These are phyloP conservation scores for Meleagris gallopavo DNA, from an alignment of 2,113 vertebrate genomes.

Conservation along the genomic window DNA sequence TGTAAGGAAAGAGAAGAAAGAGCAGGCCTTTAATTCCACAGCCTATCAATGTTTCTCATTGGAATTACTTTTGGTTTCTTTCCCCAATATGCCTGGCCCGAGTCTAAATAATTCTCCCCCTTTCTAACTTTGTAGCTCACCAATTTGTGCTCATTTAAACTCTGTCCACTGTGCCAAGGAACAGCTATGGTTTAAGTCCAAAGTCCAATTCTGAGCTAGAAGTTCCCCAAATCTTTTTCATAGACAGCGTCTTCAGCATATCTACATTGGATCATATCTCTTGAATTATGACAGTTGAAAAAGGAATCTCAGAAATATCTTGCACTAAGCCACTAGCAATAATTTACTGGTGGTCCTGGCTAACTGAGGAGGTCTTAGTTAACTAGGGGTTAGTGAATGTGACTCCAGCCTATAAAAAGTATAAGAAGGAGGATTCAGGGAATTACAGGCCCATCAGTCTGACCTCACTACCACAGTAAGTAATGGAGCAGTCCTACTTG, in stretches of 20 bases:
- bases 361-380: background rate
- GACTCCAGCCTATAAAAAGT: background rate
- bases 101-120: background rate
- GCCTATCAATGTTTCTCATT: conserved; percentile 40
- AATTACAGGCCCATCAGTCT: background rate
- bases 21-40: conserved; percentile 14
- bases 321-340: background rate
- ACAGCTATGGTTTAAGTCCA: background rate
- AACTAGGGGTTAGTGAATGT: background rate
- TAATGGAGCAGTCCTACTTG: background rate
- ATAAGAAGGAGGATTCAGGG: background rate
- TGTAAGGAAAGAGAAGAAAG: conserved; percentile 58
- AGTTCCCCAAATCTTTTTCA: background rate
- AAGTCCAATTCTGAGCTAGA: background rate
- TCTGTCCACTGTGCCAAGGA: background rate
- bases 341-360: background rate
- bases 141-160: conserved; percentile 48
- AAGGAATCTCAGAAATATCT: background rate
- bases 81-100: background rate
- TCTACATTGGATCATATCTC: background rate
- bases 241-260: background rate
- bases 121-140: conserved; percentile 11
- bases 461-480: background rate
- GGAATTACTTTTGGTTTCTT: conserved; percentile 34
- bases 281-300: background rate